Conservation (phyloP, 2,113 vertebrate genomes). For the Typhlomys cinereus region DNA sequence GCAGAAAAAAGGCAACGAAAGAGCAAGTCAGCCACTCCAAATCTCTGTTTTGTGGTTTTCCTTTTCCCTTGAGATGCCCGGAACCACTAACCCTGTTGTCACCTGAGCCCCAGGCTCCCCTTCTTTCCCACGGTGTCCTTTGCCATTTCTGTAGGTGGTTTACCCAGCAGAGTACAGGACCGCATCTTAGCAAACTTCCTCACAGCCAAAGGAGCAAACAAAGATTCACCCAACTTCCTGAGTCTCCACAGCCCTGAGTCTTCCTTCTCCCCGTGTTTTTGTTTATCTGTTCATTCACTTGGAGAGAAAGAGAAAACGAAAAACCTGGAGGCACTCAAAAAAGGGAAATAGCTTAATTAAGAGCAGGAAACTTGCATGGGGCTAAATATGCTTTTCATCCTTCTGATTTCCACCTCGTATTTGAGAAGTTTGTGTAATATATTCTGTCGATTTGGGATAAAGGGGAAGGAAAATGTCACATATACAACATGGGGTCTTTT, state of each 20-base stretch:
- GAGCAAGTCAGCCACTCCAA: not conserved
- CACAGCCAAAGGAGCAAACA: conserved; percentile 59
- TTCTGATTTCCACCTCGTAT: not conserved
- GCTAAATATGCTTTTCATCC: not conserved
- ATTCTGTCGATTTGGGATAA: not conserved
- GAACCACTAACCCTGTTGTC: conserved; percentile 56
- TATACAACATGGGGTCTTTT: not conserved
- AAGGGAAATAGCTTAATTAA: conserved; percentile 70
- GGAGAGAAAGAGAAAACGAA: not conserved
- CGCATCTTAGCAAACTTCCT: conserved; percentile 56
- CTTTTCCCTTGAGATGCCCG: conserved; percentile 54
- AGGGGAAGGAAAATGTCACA: not conserved
- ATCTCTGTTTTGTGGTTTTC: fast-evolving
- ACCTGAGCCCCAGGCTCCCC: conserved; percentile 57
- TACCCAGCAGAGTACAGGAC: conserved; percentile 24
- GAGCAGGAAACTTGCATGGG: conserved; percentile 59
- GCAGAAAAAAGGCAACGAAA: too few species aligned
- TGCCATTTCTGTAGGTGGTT: conserved; percentile 66
- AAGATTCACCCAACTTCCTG: conserved; percentile 53
- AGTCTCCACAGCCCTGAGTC: conserved; percentile 14
- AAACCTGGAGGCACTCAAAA: conserved; percentile 53
- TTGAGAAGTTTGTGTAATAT: not conserved
- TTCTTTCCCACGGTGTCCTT: conserved; percentile 74
- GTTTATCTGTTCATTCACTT: conserved; percentile 53
- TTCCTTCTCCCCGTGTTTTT: conserved; percentile 20